phyloP scores from a whole-genome alignment of 2,113 vertebrate species.

The Elaphurus davidianus region DNA sequence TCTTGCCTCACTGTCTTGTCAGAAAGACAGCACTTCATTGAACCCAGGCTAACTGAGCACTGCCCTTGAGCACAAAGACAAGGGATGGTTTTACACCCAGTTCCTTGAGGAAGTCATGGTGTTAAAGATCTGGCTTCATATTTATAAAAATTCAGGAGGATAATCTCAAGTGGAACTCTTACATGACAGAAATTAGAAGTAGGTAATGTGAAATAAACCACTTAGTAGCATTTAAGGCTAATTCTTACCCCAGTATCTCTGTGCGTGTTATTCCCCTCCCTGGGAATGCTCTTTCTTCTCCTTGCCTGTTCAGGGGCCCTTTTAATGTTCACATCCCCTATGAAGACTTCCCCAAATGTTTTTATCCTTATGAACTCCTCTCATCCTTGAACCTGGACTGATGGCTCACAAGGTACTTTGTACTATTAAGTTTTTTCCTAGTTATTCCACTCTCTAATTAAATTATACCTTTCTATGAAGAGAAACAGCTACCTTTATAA shows the following conservation, averaged over 20 bases:
- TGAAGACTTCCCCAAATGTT: not conserved
- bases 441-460: not conserved
- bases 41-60: fast-evolving
- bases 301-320: not conserved
- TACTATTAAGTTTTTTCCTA: not conserved
- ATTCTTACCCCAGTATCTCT: not conserved
- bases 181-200: not conserved
- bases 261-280: not conserved
- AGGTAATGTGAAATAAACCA: not conserved
- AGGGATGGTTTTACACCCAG: not conserved
- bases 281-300: not conserved
- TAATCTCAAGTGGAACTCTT: not conserved
- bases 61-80: not conserved
- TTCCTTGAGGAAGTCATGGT: not conserved
- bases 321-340: not conserved
- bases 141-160: conserved; percentile 19
- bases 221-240: not conserved
- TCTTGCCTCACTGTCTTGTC: not conserved
- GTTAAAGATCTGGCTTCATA: conserved; percentile 28
- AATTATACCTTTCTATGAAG: not conserved
- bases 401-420: not conserved
- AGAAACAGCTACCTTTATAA: not conserved
- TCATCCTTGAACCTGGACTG: not conserved
- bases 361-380: not conserved
- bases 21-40: conserved; percentile 11